phyloP scores from a whole-genome alignment of 2,113 vertebrate species.

The Delphinus delphis region DNA sequence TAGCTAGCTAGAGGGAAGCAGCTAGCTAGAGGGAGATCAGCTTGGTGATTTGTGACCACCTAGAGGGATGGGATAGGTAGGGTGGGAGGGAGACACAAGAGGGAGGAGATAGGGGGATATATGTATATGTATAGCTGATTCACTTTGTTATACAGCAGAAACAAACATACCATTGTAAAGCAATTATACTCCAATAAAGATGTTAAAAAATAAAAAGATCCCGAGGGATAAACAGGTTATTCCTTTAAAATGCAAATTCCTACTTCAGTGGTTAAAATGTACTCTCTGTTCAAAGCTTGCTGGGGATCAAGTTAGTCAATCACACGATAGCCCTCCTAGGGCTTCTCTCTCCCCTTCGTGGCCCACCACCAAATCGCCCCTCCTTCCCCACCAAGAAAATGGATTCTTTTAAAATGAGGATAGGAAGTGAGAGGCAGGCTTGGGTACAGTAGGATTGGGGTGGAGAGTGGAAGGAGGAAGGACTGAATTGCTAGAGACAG shows the following conservation, averaged over 20 bases:
- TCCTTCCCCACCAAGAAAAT: neutral
- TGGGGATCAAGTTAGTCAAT: neutral
- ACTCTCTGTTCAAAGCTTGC: neutral
- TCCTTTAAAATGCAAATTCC: slow-evolving; percentile 15
- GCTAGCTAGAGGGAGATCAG: too few relatives aligned
- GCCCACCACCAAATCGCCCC: neutral
- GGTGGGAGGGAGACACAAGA: too few relatives aligned
- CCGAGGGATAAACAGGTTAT: neutral
- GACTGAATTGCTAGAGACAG: neutral
- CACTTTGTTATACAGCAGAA: too few relatives aligned
- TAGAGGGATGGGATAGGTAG: too few relatives aligned
- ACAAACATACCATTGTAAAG: too few relatives aligned
- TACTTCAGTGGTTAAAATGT: neutral
- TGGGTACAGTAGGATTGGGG: neutral
- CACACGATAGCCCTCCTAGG: neutral
- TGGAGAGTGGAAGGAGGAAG: neutral
- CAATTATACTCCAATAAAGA: too few relatives aligned
- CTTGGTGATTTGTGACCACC: too few relatives aligned
- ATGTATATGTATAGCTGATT: too few relatives aligned
- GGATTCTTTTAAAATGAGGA: neutral
- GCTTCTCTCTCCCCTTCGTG: neutral
- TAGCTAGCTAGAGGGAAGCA: too few relatives aligned
- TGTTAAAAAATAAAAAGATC: neutral
- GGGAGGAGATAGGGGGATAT: too few relatives aligned
- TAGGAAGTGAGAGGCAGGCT: neutral